A percentile compares a stretch with the other conserved stretches of the same genome.
Conservation (phyloP, 1,140 invertebrate species). For the Zaprionus inermis region DNA sequence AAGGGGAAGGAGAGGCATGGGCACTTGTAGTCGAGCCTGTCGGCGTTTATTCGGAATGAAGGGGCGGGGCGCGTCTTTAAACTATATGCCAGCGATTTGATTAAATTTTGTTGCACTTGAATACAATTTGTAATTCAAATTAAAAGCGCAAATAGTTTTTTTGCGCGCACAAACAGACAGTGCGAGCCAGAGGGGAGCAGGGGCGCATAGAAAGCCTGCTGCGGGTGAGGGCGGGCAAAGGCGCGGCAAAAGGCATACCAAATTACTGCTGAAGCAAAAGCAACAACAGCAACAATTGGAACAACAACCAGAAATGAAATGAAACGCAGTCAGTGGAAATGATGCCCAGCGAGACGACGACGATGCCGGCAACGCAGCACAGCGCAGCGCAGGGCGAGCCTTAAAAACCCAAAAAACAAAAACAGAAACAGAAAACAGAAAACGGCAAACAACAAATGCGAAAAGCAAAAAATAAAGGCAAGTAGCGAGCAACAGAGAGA, state of each 20-base stretch:
- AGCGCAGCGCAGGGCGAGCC: slow-evolving; percentile 34
- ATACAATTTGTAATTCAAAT: slow-evolving; percentile 81
- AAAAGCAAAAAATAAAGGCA: slow-evolving; percentile 13
- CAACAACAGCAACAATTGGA: slow-evolving; percentile 20
- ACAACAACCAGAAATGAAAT: slow-evolving; percentile 62
- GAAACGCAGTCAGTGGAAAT: slow-evolving; percentile 81
- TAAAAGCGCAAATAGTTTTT: slow-evolving; percentile 79
- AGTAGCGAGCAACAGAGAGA: not conserved
- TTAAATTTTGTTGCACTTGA: slow-evolving; percentile 69
- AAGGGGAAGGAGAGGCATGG: not conserved
- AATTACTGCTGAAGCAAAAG: slow-evolving; percentile 72
- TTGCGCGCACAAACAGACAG: slow-evolving; percentile 18
- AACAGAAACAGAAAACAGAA: slow-evolving; percentile 48
- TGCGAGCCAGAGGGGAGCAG: not conserved
- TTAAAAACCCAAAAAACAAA: slow-evolving; percentile 50
- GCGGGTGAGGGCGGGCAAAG: slow-evolving; percentile 26
- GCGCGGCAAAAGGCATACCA: slow-evolving; percentile 77
- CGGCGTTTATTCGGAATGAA: slow-evolving; percentile 32
- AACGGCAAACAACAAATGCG: slow-evolving; percentile 37
- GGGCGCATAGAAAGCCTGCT: slow-evolving; percentile 1
- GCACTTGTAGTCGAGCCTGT: slow-evolving; percentile 13
- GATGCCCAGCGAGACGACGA: slow-evolving; percentile 52
- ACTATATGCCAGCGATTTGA: slow-evolving; percentile 66
- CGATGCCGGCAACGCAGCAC: slow-evolving; percentile 21
- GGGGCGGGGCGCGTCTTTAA: slow-evolving; percentile 45